Base-by-base conservation (phyloP, 2,888 invertebrate genomes). In the Linnaemya tessellans region DNA sequence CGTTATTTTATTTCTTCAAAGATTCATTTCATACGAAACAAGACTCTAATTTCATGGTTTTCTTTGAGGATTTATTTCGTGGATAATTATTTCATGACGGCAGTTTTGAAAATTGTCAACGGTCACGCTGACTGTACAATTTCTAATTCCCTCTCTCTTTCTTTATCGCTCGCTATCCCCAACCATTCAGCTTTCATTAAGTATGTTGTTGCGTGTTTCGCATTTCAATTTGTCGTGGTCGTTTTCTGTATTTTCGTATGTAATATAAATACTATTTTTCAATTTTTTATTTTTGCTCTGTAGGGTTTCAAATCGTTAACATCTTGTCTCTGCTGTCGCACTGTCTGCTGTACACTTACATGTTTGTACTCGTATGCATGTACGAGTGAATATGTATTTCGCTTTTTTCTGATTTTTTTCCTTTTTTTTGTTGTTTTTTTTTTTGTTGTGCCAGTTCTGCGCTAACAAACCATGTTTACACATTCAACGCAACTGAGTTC, bases 401-500 rank as follows among this genome's bases (percentile, higher is more conserved):
- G 30, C 30, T 30, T 30, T 30, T 30, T 30, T 30, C 5, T 30
- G 5, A 30, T 30, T 30, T 30, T 30, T 30, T 30, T 3, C 5
- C 5, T 30, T 30, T 30, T 3, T 30, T 65, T 15, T 15, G 1
- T 10, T 38, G 18, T 54, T 38, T 41, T 18, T 74, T n/a, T 43
- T 49, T 60, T 41, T 30, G 30, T 43, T 62, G 25, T 77, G 51
- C 49, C 70, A 65, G 51, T 60, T 70, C 20, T 46, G 70, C 49
- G 73, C 71, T 84, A 70, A 70, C 64, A 79, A 86, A 88, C 89
- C 88, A 90, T 87, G 88, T 88, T 87, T 81, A 79, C 79, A 65
- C 83, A 73, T 83, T 85, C 84, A 84, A 83, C 83, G 62, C 77
- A 58, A 86, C 84, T 62, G 51, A 80, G 49, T 83, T 81, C 81